Evolutionary conservation across 2,888 invertebrate genomes (phyloP).

Genomic region (Papilio elwesi): DNA sequence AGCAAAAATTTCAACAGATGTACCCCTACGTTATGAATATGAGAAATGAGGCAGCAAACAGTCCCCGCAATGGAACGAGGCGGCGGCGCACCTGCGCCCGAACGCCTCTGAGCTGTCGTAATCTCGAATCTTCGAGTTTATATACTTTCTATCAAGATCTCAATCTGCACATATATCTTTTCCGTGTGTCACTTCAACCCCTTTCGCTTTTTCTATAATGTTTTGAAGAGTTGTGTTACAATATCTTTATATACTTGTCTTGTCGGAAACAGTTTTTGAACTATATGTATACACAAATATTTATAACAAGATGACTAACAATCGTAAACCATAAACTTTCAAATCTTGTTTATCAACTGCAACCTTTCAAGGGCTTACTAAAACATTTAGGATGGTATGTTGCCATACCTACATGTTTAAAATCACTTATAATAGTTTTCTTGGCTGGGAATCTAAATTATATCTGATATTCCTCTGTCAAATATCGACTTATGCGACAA

Average conservation of each 20-base stretch:
- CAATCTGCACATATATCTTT: not conserved
- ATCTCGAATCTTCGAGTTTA: constrained; percentile 21
- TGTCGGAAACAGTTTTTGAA: not conserved
- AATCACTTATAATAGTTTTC: no score
- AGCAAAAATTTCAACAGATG: no score
- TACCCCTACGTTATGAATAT: not conserved
- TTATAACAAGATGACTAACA: no score
- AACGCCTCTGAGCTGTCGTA: constrained; percentile 11
- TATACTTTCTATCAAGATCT: not conserved
- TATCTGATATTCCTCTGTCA: no score
- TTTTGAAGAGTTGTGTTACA: not conserved
- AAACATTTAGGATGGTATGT: no score
- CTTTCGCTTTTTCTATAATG: not conserved
- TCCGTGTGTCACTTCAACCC: not conserved
- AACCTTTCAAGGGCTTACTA: no score
- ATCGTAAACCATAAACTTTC: no score
- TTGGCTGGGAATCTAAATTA: no score
- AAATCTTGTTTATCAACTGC: no score
- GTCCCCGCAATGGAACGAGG: not conserved
- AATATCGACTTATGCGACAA: no score
- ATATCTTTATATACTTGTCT: not conserved
- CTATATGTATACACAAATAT: no score
- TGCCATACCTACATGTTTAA: no score
- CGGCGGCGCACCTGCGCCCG: constrained; percentile 15
- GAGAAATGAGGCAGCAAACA: constrained; percentile 7